These are phyloP conservation scores for Rhopalosiphum maidis DNA, from an alignment of 1,140 invertebrate species.

Conservation along the genomic window DNA sequence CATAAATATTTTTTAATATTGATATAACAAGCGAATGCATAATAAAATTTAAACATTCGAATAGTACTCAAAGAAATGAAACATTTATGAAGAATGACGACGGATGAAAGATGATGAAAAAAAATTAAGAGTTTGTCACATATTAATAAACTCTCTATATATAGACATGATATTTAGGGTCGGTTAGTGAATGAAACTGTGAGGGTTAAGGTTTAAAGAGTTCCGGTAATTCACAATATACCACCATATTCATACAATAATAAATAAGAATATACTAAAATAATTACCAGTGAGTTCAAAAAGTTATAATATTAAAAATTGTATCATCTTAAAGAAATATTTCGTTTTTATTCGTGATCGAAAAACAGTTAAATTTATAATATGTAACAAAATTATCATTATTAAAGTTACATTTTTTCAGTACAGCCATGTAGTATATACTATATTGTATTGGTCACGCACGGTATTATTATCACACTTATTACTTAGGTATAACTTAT, in stretches of 20 bases:
- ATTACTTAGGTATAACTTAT: conserved; percentile 2
- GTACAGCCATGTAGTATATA: too few relatives aligned
- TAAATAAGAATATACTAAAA: not conserved
- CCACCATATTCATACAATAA: not conserved
- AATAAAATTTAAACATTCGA: not conserved
- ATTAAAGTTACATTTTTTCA: not conserved
- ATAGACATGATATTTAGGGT: conserved; percentile 37
- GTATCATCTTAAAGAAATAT: not conserved
- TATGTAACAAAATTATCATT: not conserved
- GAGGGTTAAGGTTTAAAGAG: conserved; percentile 26
- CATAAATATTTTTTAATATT: not conserved
- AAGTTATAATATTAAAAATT: not conserved
- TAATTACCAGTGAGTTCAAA: not conserved
- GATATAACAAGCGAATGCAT: not conserved
- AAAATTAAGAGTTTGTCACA: not conserved
- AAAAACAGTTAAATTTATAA: not conserved
- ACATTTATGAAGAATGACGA: conserved; percentile 37
- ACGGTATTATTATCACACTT: not conserved
- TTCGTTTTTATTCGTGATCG: not conserved
- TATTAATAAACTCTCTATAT: conserved; percentile 46
- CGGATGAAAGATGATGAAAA: conserved; percentile 18
- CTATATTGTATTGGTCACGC: not conserved
- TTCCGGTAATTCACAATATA: conserved; percentile 37
- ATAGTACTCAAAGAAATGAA: not conserved
- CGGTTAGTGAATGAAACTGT: not conserved